Evolutionary conservation across 2,888 invertebrate species (phyloP).

Genomic region (Parnassius orleans): DNA sequence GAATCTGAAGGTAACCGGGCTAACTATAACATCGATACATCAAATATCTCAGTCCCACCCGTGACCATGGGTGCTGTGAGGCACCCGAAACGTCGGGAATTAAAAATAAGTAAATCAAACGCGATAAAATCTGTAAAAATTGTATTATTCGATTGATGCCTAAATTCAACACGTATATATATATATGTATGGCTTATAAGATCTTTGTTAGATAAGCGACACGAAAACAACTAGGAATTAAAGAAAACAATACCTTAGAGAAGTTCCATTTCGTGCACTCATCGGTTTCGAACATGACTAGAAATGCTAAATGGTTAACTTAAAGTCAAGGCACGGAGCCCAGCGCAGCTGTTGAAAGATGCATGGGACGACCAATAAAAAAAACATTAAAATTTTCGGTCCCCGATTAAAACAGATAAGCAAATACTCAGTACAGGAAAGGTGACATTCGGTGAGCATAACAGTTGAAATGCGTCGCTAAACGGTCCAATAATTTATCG

Average conservation of each 20-base stretch:
- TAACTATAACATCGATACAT: no score
- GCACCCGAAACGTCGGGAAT: no score
- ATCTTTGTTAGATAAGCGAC: conserved; percentile 10
- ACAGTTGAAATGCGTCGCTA: conserved; percentile 66
- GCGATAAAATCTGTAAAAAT: no score
- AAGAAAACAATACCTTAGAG: conserved; percentile 14
- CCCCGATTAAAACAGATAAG: conserved; percentile 66
- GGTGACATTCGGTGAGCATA: conserved; percentile 77
- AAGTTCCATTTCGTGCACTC: conserved; percentile 22
- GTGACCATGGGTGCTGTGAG: no score
- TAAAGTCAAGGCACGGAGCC: conserved; percentile 25
- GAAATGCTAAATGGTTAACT: conserved; percentile 25
- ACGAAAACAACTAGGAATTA: conserved; percentile 13
- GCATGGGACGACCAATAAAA: conserved; percentile 48
- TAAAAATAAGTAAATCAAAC: no score
- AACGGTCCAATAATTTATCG: conserved; percentile 74
- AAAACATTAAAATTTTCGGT: conserved; percentile 56
- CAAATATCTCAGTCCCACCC: no score
- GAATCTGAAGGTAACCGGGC: no score
- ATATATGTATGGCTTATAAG: background rate
- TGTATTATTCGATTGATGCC: background rate
- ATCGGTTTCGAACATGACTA: conserved; percentile 24
- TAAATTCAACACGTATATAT: conserved; percentile 12
- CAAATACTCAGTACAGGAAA: conserved; percentile 61
- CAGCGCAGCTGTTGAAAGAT: conserved; percentile 54